Conservation (phyloP, 2,113 vertebrate species). For the Cochlearius cochlearius region DNA sequence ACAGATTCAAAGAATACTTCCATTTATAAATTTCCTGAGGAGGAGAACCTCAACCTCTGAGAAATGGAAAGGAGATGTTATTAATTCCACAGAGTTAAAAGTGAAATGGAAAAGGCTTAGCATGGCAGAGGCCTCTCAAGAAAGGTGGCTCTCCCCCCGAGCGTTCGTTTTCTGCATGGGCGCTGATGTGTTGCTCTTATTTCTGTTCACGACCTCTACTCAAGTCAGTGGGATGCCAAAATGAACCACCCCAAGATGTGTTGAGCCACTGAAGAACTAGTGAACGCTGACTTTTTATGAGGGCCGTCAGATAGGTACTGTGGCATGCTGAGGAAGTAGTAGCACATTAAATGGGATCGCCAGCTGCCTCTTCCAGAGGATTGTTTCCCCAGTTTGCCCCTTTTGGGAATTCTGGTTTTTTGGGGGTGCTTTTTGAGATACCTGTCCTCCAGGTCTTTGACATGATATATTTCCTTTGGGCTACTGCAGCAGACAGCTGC, state of each 20-base stretch:
- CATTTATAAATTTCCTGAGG: background rate
- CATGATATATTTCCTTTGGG: accelerated
- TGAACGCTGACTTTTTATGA: background rate
- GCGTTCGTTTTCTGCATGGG: background rate
- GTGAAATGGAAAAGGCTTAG: background rate
- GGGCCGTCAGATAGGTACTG: background rate
- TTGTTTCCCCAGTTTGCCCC: background rate
- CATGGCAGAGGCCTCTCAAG: background rate
- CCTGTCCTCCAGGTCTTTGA: background rate
- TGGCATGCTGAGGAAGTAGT: background rate
- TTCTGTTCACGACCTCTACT: background rate
- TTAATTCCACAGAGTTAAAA: background rate
- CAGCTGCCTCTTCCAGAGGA: background rate
- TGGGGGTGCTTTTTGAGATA: background rate
- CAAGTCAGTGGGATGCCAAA: too few species aligned
- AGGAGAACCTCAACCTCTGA: background rate
- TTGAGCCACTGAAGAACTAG: background rate
- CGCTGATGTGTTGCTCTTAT: background rate
- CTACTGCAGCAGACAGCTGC: background rate
- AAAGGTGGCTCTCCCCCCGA: background rate
- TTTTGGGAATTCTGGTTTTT: background rate
- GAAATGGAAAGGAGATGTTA: background rate
- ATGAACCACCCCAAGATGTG: accelerated
- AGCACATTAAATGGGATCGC: background rate
- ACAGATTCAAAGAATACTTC: background rate